Evolutionary conservation across 1,140 invertebrate genomes (phyloP).

Genomic region (Pseudobourletiella spinata): DNA sequence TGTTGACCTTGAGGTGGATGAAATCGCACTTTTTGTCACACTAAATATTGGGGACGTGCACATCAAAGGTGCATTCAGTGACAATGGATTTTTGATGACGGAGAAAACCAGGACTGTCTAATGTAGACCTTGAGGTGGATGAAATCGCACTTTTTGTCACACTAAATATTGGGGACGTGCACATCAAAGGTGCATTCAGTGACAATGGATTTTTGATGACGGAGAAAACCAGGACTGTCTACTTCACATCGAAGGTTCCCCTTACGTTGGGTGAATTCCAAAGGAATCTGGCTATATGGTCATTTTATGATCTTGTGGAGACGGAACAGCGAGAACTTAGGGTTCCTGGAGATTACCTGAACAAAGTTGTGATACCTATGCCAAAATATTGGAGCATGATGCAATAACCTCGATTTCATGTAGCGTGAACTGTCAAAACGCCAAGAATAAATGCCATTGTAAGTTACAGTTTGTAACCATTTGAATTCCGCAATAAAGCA

Average conservation of each 20-base stretch:
- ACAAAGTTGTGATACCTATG: no score
- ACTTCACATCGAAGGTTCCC: not conserved
- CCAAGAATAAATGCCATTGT: no score
- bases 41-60: constrained; percentile 37
- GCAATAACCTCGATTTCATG: no score
- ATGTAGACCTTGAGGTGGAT: constrained; percentile 40
- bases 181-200: constrained; percentile 49
- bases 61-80: constrained; percentile 49
- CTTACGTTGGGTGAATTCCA: not conserved
- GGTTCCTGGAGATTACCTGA: no score
- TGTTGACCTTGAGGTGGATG: constrained; percentile 40
- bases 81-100: constrained; percentile 54
- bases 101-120: constrained; percentile 16
- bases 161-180: constrained; percentile 39
- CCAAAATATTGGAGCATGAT: no score
- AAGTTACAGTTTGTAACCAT: no score
- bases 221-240: constrained; percentile 28
- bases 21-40: constrained; percentile 55
- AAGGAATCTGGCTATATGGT: not conserved
- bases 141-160: constrained; percentile 55
- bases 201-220: constrained; percentile 54
- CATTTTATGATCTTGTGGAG: not conserved
- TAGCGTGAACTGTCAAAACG: no score
- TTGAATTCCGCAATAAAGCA: no score
- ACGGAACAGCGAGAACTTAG: no score